phyloP scores from a whole-genome alignment of 2,797 vertebrate species.

The Pempheris klunzingeri region DNA sequence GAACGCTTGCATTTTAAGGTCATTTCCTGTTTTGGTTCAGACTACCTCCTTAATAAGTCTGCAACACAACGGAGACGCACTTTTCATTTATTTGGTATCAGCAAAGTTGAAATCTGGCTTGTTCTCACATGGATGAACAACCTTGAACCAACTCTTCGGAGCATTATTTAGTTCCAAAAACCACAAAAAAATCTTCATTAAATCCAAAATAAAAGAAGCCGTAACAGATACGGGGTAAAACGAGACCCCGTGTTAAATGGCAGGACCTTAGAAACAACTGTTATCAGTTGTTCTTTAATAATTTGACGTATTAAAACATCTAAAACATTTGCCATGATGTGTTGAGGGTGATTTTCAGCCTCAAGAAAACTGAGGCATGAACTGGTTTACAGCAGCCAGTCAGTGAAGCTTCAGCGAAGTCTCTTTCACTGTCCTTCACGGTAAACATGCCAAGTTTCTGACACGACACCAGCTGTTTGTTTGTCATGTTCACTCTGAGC shows the following conservation, averaged over 20 bases:
- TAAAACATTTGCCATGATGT: neutral
- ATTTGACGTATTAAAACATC: neutral
- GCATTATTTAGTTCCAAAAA: neutral
- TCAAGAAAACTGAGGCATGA: slow-evolving; percentile 13
- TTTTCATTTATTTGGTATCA: slow-evolving; percentile 32
- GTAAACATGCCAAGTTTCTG: slow-evolving; percentile 23
- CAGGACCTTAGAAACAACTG: neutral
- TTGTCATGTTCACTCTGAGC: neutral
- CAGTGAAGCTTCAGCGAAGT: neutral
- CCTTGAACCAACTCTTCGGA: neutral
- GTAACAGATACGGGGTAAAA: neutral
- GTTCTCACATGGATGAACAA: neutral
- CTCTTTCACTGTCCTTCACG: neutral
- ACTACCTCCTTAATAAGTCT: slow-evolving; percentile 6
- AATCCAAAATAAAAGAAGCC: neutral
- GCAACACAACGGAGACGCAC: neutral
- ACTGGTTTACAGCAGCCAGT: neutral
- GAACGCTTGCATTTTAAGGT: slow-evolving; percentile 16
- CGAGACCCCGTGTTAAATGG: neutral
- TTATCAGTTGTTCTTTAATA: neutral
- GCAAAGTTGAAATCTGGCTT: neutral
- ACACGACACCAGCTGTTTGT: slow-evolving; percentile 18
- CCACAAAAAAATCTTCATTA: neutral
- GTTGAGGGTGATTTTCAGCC: neutral
- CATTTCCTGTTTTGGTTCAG: slow-evolving; percentile 60